Conservation (phyloP, 2,888 invertebrate genomes). For the Resseliella maxima region DNA sequence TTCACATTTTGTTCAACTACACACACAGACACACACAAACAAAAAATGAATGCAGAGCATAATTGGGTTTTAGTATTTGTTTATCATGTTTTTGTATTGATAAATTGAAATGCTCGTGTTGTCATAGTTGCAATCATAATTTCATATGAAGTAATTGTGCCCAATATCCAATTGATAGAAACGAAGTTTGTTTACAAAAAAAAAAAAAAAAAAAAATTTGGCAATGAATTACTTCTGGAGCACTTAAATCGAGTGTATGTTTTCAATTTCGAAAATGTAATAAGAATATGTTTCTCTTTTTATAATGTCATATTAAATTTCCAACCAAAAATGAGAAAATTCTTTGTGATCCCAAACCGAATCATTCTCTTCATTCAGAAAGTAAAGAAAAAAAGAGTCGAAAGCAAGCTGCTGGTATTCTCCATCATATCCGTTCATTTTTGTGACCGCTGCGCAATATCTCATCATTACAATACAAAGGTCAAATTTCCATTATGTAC, state of each 20-base stretch:
- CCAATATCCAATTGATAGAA: not conserved
- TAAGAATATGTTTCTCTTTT: not conserved
- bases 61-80: too few species aligned
- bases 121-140: too few species aligned
- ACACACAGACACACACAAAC: too few species aligned
- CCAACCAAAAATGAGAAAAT: not conserved
- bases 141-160: too few species aligned
- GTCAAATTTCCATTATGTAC: constrained; percentile 39
- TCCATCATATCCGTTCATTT: not conserved
- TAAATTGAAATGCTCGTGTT: too few species aligned
- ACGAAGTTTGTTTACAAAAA: not conserved
- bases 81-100: too few species aligned
- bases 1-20: too few species aligned
- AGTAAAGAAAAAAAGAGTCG: not conserved
- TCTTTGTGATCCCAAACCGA: not conserved
- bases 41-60: too few species aligned
- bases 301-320: constrained; percentile 20
- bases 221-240: too few species aligned
- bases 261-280: not conserved
- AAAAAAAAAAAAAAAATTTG: too few species aligned
- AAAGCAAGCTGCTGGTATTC: constrained; percentile 1
- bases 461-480: constrained; percentile 18
- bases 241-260: not conserved
- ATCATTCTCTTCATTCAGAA: not conserved
- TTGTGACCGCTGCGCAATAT: constrained; percentile 27